Base-by-base conservation (phyloP, 2,113 vertebrate genomes). In the Cynoglossus semilaevis region DNA sequence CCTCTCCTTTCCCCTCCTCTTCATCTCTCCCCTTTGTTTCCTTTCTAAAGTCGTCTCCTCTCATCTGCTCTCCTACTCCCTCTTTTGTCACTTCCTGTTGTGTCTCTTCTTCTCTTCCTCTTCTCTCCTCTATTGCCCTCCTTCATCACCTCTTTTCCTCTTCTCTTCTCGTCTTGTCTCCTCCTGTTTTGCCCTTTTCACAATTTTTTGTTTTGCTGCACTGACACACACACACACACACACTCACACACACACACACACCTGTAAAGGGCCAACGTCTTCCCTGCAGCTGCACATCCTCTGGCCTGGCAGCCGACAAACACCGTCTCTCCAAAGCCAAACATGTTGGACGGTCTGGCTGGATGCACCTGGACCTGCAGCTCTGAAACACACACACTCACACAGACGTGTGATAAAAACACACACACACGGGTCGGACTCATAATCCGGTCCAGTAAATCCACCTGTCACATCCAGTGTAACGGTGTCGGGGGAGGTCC, bases 321-420 rank as follows among this genome's bases (percentile, higher is more conserved):
- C 51, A 91, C 87, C 0, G 89, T 91, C 80, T 91, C 91, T 14
- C 87, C 90, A 0, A 73, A 63, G 1, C 85, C 88, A 50, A 86
- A 91, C 87, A 89, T 88, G 79, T 89, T 88, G 17, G 57, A 61
- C 1, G 72, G 70, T 45, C 91, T 80, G 1, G 81, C 67, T 43
- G 91, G 89, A 75, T 89, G 87, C 12, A 88, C 78, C 18, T 89
- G 82, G 13, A 91, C 88, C 73, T 90, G 88, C 15, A 92, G 88
- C 55, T 91, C 91, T 92, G 84, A 52, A 67, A 62, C 3, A 67
- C 47, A 63, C 34, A 59, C 8, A 64, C 37, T 61, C 22, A n/a
- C 22, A 53, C 15, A 58, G 16, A 45, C 48, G 17, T 14, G 9
- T 11, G n/a, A 29, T 47, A 40, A 53, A 19, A 7, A 13, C 44